A percentile compares a stretch with the other conserved stretches of the same genome.
Evolutionary conservation across 2,888 invertebrate genomes (phyloP).

Genomic region (Erebia epiphron): DNA sequence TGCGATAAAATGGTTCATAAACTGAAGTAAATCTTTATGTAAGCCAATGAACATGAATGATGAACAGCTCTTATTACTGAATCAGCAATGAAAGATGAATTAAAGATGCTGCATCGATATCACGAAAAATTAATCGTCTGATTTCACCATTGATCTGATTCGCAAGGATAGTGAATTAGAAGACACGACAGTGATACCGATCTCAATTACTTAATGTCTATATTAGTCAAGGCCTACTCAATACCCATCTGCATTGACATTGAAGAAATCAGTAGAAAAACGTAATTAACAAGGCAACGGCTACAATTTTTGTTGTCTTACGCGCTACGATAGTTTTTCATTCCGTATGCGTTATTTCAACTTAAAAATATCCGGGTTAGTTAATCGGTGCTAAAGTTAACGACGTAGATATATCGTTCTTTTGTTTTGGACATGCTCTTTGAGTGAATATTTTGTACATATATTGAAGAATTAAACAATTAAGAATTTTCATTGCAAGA

Average conservation of each 20-base stretch:
- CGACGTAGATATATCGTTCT: not conserved
- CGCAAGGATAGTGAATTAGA: not conserved
- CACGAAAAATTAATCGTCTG: not conserved
- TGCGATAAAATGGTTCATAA: not conserved
- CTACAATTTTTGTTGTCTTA: slow-evolving; percentile 6
- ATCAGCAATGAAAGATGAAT: not conserved
- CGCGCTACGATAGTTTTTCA: slow-evolving; percentile 1
- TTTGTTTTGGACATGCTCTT: not conserved
- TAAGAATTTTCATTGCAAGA: no score
- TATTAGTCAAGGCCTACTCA: not conserved
- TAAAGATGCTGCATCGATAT: not conserved
- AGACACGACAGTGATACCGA: not conserved
- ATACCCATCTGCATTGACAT: slow-evolving; percentile 3
- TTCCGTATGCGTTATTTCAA: slow-evolving; percentile 1
- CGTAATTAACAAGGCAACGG: slow-evolving; percentile 9
- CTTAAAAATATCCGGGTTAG: slow-evolving; percentile 7
- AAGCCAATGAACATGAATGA: not conserved
- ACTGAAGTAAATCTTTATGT: not conserved
- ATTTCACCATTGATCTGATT: not conserved
- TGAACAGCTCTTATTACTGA: not conserved
- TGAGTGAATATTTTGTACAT: not conserved
- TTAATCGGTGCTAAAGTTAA: not conserved
- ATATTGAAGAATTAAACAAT: no score
- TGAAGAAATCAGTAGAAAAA: slow-evolving; percentile 13
- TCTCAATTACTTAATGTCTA: slow-evolving; percentile 18